A percentile compares a stretch with the other conserved stretches of the same genome.
Conservation (phyloP, 2,888 invertebrate species). For the Leptinotarsa rubiginosa region DNA sequence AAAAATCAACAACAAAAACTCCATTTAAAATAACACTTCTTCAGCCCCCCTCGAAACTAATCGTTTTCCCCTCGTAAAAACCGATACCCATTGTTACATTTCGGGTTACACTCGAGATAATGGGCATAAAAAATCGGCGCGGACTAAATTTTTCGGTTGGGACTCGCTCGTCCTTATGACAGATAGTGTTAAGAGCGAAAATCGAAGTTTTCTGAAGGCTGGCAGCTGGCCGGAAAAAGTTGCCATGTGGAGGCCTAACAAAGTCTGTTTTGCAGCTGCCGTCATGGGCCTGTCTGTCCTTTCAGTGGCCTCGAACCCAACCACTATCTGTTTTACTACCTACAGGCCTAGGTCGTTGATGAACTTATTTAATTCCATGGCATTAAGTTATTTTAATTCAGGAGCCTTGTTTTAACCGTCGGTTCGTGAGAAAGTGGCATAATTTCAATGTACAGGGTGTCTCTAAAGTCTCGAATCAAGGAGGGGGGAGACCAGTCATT, state of each 20-base stretch:
- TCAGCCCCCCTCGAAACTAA: background rate
- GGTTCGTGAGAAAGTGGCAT: no score
- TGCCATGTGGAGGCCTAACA: constrained; percentile 54
- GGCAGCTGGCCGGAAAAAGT: constrained; percentile 55
- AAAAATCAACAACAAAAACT: background rate
- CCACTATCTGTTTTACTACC: constrained; percentile 13
- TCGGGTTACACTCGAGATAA: constrained; percentile 14
- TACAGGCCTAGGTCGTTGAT: constrained; percentile 16
- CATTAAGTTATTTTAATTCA: constrained; percentile 5
- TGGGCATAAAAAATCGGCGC: constrained; percentile 20
- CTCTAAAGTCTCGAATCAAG: no score
- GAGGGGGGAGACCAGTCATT: no score
- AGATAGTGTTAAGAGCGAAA: background rate
- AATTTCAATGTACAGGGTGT: no score
- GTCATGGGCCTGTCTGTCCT: constrained; percentile 34
- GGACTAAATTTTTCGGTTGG: constrained; percentile 1
- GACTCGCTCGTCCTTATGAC: constrained; percentile 1
- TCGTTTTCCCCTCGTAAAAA: constrained; percentile 8
- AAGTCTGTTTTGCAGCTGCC: constrained; percentile 58
- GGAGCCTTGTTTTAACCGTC: background rate
- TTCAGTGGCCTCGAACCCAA: constrained; percentile 15
- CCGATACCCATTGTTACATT: constrained; percentile 18
- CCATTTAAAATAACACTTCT: background rate
- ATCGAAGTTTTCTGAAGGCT: constrained; percentile 15
- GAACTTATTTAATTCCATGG: constrained; percentile 7